phyloP scores from a whole-genome alignment of 2,113 vertebrate species.

The Larimichthys crocea region DNA sequence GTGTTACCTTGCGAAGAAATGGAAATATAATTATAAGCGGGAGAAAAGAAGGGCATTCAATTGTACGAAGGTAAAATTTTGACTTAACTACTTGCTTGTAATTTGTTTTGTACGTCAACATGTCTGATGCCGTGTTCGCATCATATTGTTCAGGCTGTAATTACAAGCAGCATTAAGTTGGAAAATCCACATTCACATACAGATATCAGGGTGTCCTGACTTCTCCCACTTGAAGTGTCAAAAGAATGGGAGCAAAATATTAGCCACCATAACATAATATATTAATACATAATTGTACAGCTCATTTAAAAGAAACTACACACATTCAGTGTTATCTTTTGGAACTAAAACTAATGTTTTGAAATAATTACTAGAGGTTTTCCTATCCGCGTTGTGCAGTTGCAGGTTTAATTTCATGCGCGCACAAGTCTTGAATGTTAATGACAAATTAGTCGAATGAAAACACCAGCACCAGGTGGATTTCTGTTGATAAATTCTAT shows the following conservation, averaged over 20 bases:
- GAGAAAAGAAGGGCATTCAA: not conserved
- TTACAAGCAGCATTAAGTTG: not conserved
- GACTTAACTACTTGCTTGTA: not conserved
- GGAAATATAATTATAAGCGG: not conserved
- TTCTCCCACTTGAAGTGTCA: not conserved
- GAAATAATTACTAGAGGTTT: not conserved
- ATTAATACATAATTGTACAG: not conserved
- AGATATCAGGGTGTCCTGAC: conserved; percentile 4
- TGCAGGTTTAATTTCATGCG: not conserved
- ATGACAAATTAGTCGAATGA: not conserved
- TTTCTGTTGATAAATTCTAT: not conserved
- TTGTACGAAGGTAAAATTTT: not conserved
- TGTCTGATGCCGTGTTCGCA: not conserved
- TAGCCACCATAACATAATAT: not conserved
- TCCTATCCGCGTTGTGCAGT: not conserved
- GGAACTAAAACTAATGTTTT: not conserved
- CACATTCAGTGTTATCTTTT: not conserved
- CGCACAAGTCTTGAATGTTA: not conserved
- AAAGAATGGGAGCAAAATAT: not conserved
- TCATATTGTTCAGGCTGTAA: not conserved
- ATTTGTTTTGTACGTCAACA: not conserved
- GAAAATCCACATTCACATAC: not conserved
- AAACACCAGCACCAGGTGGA: not conserved
- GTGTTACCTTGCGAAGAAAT: not conserved
- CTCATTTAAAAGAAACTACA: not conserved